Evolutionary conservation across 2,888 invertebrate species (phyloP), one percentile per base, ranked within the genome.

Genomic region (Rotaria sp.): DNA sequence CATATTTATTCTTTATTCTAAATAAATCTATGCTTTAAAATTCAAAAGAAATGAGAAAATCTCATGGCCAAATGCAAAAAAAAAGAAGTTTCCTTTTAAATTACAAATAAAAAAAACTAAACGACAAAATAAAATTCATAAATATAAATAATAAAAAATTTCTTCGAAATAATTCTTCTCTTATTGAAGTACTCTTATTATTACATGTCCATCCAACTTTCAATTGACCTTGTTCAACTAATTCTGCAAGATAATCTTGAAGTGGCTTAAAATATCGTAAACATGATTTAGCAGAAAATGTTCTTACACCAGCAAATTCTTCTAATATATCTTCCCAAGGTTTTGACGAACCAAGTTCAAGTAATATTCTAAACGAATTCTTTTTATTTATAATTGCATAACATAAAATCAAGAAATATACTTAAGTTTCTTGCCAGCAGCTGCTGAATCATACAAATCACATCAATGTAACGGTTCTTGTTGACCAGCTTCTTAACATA

Each of bases 391-490:
- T n/a, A 26, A 26, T 11, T 26, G 26, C 2, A 15, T 18, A 67
- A 67, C 4, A 35, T 1, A 55, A 13, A 67, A 67, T 18, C 2
- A 45, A 38, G 35, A 41, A 55, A 85, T 94, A 94, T 91, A 96
- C 96, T 94, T 94, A 13, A 96, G 91, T 88, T 95, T 93, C 88
- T 93, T 93, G 2, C 96, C 96, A n/a, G 96, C 96, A 88, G 94
- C 94, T 84, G 94, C 94, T 89, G 94, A 95, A 85, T 94, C 92
- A 92, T 96, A 96, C 90, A 96, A 94, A 91, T 96, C 96, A 91
- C 96, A 97, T 90, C 94, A 95, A 92, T 96, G 95, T 74, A 97
- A 92, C 0, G 95, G 94, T 87, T 94, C 94, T 1, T 87, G 88
- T 91, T 96, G 95, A 0, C 94, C 94, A 1, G 96, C 94, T 0